A percentile compares a stretch with the other conserved stretches of the same genome.
These are phyloP conservation scores for Cyrtorhinus lividipennis DNA, from an alignment of 1,140 invertebrate genomes.

Conservation along the genomic window DNA sequence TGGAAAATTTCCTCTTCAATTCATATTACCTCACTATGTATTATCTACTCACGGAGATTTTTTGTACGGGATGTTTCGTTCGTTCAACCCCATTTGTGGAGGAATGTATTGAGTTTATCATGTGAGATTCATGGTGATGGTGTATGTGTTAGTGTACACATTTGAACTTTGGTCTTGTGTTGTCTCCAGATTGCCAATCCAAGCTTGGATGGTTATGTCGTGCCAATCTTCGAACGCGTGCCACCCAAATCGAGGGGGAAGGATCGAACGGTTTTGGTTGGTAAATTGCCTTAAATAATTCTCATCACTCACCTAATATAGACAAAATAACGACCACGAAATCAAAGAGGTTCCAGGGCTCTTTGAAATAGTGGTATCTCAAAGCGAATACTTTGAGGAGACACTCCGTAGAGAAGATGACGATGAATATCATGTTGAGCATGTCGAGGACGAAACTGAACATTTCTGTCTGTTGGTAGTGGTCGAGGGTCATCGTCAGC, in stretches of 20 bases:
- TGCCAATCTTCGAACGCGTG: too few relatives aligned
- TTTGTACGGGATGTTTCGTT: too few relatives aligned
- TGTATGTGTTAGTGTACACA: too few relatives aligned
- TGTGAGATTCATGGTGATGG: too few relatives aligned
- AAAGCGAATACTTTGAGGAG: slow-evolving; percentile 93
- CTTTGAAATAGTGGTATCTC: slow-evolving; percentile 95
- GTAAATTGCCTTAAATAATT: slow-evolving; percentile 5
- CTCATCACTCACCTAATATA: slow-evolving; percentile 69
- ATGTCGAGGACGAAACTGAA: slow-evolving; percentile 74
- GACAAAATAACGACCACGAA: slow-evolving; percentile 97
- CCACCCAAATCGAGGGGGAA: background rate
- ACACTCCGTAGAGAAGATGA: slow-evolving; percentile 95
- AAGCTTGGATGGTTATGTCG: too few relatives aligned
- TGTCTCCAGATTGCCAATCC: too few relatives aligned
- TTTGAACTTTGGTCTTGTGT: too few relatives aligned
- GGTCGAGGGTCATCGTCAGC: slow-evolving; percentile 96
- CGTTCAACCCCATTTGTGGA: too few relatives aligned
- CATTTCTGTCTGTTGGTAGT: slow-evolving; percentile 72
- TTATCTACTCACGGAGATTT: too few relatives aligned
- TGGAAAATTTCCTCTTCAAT: too few relatives aligned
- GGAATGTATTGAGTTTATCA: too few relatives aligned
- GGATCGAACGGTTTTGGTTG: background rate
- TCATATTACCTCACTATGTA: too few relatives aligned
- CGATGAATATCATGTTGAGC: slow-evolving; percentile 94
- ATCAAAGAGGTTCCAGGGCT: slow-evolving; percentile 99